A percentile compares a stretch with the other conserved stretches of the same genome.
Evolutionary conservation across 2,797 vertebrate species (phyloP).

Genomic region (Clamator glandarius): DNA sequence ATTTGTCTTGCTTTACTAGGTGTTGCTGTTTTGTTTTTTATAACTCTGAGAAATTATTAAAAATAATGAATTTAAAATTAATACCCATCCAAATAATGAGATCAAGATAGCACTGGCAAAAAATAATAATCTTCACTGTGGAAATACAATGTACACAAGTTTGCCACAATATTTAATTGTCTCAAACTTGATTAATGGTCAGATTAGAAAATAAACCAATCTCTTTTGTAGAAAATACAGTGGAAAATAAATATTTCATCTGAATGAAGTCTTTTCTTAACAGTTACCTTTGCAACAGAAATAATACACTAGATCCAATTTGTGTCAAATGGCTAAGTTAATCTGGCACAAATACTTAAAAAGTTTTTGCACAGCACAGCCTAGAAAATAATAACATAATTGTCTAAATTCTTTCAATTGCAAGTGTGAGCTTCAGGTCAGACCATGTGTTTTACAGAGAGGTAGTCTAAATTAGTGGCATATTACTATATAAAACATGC

Average conservation of each 20-base stretch:
- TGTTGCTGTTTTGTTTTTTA: neutral
- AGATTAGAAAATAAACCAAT: neutral
- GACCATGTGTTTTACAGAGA: neutral
- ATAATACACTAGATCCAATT: slow-evolving; percentile 47
- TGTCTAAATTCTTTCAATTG: slow-evolving; percentile 19
- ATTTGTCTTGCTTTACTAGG: neutral
- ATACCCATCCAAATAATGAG: neutral
- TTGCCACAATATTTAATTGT: neutral
- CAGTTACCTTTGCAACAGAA: slow-evolving; percentile 5
- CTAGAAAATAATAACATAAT: slow-evolving; percentile 17
- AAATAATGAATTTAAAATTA: neutral
- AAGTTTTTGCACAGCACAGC: neutral
- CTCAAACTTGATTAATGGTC: neutral
- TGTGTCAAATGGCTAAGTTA: slow-evolving; percentile 49
- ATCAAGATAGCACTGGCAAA: neutral
- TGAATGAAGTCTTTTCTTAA: slow-evolving; percentile 40
- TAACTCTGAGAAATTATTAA: neutral
- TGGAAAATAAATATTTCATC: slow-evolving; percentile 34
- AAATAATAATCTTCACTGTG: neutral
- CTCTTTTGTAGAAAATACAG: neutral
- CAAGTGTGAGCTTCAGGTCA: slow-evolving; percentile 10
- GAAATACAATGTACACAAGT: neutral
- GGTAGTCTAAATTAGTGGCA: neutral
- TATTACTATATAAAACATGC: neutral
- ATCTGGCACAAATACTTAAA: slow-evolving; percentile 45